phyloP scores from a whole-genome alignment of 2,113 vertebrate genomes.

The Calidris pygmaea region DNA sequence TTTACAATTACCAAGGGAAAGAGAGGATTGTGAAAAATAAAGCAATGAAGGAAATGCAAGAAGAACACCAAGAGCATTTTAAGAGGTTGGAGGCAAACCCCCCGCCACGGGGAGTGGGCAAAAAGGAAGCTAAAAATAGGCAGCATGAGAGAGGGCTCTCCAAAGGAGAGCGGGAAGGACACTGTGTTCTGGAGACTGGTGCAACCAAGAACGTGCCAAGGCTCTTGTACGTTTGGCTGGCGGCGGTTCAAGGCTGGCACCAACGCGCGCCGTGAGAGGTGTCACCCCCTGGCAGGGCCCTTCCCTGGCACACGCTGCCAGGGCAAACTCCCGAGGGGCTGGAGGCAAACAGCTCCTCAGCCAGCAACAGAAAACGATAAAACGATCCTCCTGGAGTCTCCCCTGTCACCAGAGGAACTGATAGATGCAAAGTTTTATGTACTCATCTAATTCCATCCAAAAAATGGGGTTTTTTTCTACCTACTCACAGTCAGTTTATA shows the following conservation, averaged over 20 bases:
- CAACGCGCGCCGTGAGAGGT: neutral
- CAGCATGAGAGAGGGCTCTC: conserved; percentile 12
- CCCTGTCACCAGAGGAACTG: neutral
- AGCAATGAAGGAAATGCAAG: neutral
- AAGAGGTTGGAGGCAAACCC: conserved; percentile 23
- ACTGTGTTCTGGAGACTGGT: conserved; percentile 54
- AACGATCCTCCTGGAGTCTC: neutral
- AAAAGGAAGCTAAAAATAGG: conserved; percentile 54
- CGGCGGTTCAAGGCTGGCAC: conserved; percentile 45
- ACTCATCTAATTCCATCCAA: neutral
- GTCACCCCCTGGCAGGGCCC: neutral
- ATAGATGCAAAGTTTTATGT: neutral
- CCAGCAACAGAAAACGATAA: neutral
- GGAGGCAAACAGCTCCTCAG: neutral
- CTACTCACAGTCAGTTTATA: neutral
- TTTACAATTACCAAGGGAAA: neutral
- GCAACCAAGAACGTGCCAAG: conserved; percentile 42
- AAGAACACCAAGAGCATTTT: conserved; percentile 22
- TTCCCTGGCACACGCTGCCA: neutral
- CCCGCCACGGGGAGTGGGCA: neutral
- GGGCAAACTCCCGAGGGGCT: neutral
- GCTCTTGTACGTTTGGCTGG: conserved; percentile 44
- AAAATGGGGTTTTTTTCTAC: neutral
- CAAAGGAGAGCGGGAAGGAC: conserved; percentile 27
- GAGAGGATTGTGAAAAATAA: neutral